Evolutionary conservation across 2,888 invertebrate genomes (phyloP).

Genomic region (Acronicta alni): DNA sequence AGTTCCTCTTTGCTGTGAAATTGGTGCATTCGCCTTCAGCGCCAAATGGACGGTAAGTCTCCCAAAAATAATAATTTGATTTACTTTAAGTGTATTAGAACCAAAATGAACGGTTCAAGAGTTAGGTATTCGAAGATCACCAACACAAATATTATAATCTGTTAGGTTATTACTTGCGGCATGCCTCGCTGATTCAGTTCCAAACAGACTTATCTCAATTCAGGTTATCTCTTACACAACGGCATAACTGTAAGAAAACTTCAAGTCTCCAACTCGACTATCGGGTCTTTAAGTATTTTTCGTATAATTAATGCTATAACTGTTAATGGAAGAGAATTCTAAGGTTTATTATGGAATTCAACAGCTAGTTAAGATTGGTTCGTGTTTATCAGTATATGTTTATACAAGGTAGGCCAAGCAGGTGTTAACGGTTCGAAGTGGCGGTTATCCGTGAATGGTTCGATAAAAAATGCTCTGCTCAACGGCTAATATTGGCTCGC

Average conservation of each 20-base stretch:
- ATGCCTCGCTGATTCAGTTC: conserved; percentile 60
- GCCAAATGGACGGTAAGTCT: conserved; percentile 91
- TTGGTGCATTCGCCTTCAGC: conserved; percentile 95
- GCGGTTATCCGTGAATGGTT: conserved; percentile 84
- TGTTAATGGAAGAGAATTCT: conserved; percentile 47
- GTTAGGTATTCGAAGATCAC: conserved; percentile 47
- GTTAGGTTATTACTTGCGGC: conserved; percentile 68
- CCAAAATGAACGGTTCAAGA: conserved; percentile 12
- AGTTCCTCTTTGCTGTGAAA: conserved; percentile 98
- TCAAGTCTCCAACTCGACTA: conserved; percentile 66
- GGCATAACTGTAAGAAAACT: conserved; percentile 77
- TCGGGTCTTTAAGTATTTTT: conserved; percentile 64
- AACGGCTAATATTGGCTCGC: conserved; percentile 74
- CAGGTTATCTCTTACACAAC: conserved; percentile 81
- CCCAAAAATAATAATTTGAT: conserved; percentile 19
- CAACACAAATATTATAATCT: conserved; percentile 74
- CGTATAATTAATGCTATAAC: conserved; percentile 60
- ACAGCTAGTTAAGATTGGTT: conserved; percentile 23
- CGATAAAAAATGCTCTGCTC: conserved; percentile 78
- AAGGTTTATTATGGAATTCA: conserved; percentile 46
- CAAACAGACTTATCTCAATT: conserved; percentile 77
- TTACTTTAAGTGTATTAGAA: conserved; percentile 16
- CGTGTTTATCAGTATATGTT: conserved; percentile 48
- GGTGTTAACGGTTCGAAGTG: conserved; percentile 84
- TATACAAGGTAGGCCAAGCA: conserved; percentile 63